These are phyloP conservation scores for Embiotoca jacksoni DNA, from an alignment of 2,113 vertebrate species.

Conservation along the genomic window DNA sequence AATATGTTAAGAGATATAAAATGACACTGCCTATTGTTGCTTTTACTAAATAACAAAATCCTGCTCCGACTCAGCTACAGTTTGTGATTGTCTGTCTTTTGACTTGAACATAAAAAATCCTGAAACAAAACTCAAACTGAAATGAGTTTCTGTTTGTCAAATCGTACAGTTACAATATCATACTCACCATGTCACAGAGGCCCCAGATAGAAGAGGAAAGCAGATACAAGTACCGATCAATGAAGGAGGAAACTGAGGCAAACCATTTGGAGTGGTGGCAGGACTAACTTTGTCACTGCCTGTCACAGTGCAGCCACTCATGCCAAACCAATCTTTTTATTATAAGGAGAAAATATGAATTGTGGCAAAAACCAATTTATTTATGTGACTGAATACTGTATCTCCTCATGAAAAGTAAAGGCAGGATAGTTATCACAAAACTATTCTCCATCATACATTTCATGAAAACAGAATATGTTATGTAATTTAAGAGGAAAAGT, in stretches of 20 bases:
- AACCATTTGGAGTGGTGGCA: constrained; percentile 31
- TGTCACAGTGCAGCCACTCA: not conserved
- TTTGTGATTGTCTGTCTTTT: not conserved
- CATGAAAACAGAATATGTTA: not conserved
- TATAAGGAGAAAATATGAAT: constrained; percentile 3
- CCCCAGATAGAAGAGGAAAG: constrained; percentile 11
- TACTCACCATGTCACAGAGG: not conserved
- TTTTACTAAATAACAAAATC: not conserved
- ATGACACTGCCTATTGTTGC: not conserved
- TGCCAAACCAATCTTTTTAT: constrained; percentile 2
- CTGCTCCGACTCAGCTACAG: not conserved
- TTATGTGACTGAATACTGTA: not conserved
- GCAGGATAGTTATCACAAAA: not conserved
- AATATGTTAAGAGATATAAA: not conserved
- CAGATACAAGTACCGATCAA: constrained; percentile 46
- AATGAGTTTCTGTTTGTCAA: not conserved
- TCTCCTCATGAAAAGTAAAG: not conserved
- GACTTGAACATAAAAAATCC: not conserved
- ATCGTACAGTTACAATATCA: no score
- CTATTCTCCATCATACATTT: not conserved
- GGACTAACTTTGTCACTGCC: constrained; percentile 15
- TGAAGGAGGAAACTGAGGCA: constrained; percentile 32
- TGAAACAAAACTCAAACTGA: not conserved
- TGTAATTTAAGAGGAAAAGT: constrained; percentile 2
- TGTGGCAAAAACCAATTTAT: not conserved